These are phyloP conservation scores for Leptinotarsa lineolata DNA, from an alignment of 1,140 invertebrate genomes.

Conservation along the genomic window DNA sequence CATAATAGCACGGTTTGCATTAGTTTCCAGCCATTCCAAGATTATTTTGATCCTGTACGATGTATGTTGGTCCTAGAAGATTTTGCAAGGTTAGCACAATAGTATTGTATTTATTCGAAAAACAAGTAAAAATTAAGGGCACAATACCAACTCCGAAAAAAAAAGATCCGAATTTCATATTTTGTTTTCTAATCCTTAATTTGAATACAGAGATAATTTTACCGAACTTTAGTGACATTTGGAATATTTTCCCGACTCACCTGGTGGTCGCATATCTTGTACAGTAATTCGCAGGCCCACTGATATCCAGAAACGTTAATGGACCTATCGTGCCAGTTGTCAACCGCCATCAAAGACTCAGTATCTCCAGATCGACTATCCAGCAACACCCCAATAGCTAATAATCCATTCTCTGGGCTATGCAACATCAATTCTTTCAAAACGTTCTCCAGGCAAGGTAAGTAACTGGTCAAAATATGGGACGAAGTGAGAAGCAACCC, in stretches of 20 bases:
- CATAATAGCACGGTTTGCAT: slow-evolving; percentile 56
- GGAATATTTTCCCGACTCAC: slow-evolving; percentile 31
- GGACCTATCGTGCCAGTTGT: slow-evolving; percentile 44
- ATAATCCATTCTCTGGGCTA: slow-evolving; percentile 63
- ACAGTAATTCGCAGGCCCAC: slow-evolving; percentile 78
- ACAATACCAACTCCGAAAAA: too few relatives aligned
- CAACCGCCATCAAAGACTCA: slow-evolving; percentile 44
- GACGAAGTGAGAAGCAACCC: slow-evolving; percentile 74
- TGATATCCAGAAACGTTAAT: slow-evolving; percentile 58
- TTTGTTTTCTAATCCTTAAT: too few relatives aligned
- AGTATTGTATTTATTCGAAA: too few relatives aligned
- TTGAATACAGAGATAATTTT: too few relatives aligned
- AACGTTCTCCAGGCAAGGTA: slow-evolving; percentile 67
- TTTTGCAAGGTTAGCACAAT: neutral
- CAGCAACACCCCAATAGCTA: slow-evolving; percentile 64
- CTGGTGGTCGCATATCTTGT: slow-evolving; percentile 68
- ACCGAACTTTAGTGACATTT: neutral
- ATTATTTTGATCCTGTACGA: slow-evolving; percentile 62
- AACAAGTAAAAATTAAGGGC: neutral
- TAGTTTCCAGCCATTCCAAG: slow-evolving; percentile 66
- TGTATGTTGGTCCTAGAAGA: slow-evolving; percentile 53
- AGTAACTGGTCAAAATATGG: slow-evolving; percentile 63
- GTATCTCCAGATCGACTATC: slow-evolving; percentile 57
- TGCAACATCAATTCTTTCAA: slow-evolving; percentile 66
- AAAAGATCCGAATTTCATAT: too few relatives aligned